Conservation (phyloP, 2,797 vertebrate species). For the Gadopsis marmoratus region DNA sequence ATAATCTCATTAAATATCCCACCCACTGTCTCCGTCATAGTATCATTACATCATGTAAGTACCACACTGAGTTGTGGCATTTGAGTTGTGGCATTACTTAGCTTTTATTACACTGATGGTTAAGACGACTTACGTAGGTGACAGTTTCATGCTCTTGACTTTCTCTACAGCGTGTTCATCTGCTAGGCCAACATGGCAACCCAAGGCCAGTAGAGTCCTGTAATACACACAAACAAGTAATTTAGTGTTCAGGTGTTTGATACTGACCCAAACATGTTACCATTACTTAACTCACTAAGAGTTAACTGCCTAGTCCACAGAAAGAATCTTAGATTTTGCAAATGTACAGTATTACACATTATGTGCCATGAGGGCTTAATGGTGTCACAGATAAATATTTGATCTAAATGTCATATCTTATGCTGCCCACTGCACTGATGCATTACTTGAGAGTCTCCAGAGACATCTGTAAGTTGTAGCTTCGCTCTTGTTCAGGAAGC, state of each 20-base stretch:
- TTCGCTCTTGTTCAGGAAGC: conserved; percentile 95
- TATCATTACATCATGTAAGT: background rate
- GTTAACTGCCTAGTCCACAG: background rate
- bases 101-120: background rate
- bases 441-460: conserved; percentile 94
- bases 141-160: conserved; percentile 93
- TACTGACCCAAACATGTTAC: background rate
- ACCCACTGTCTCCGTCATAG: background rate
- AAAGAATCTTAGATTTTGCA: background rate
- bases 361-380: background rate
- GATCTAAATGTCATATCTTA: conserved; percentile 33
- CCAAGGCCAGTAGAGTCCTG: conserved; percentile 94
- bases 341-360: background rate
- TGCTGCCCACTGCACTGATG: conserved; percentile 3
- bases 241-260: background rate
- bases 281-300: background rate
- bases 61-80: background rate
- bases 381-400: background rate
- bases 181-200: conserved; percentile 93
- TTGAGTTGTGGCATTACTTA: background rate
- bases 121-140: conserved; percentile 88
- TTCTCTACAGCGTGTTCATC: conserved; percentile 94
- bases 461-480: conserved; percentile 98
- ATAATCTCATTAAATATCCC: background rate
- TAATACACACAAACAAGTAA: conserved; percentile 39